These are phyloP conservation scores for Falco novaeseelandiae DNA, from an alignment of 2,797 vertebrate genomes.

Conservation along the genomic window DNA sequence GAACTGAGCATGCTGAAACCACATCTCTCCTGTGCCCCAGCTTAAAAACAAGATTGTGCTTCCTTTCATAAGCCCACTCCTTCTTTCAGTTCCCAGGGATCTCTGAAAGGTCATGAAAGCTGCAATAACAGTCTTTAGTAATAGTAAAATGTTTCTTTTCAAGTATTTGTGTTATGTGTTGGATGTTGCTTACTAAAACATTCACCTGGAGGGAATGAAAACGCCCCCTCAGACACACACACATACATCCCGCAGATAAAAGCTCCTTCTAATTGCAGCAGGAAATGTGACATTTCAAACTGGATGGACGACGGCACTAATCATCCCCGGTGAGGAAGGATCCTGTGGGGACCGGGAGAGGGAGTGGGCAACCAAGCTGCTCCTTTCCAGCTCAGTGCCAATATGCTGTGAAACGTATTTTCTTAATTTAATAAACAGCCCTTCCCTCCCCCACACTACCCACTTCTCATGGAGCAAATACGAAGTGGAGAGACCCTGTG, in stretches of 20 bases:
- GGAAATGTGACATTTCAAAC: slow-evolving; percentile 48
- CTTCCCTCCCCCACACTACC: neutral
- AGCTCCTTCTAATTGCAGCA: slow-evolving; percentile 5
- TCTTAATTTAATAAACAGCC: slow-evolving; percentile 6
- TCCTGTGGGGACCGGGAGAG: rapidly evolving
- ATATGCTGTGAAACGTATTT: neutral
- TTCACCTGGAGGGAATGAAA: neutral
- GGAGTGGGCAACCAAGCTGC: neutral
- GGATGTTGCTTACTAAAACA: slow-evolving; percentile 25
- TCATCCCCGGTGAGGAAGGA: neutral
- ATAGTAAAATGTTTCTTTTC: neutral
- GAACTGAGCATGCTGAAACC: neutral
- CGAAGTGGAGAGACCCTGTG: rapidly evolving
- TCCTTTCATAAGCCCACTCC: neutral
- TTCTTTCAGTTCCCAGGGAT: neutral
- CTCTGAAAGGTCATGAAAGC: neutral
- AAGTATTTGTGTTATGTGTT: neutral
- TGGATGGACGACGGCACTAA: neutral
- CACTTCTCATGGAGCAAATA: neutral
- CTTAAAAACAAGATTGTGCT: neutral
- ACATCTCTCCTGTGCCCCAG: neutral
- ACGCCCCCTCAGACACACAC: slow-evolving; percentile 10
- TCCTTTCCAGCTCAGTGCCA: neutral
- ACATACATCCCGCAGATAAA: neutral
- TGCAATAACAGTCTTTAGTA: neutral